Percentiles rank a stretch among this genome's conserved stretches.
These are phyloP conservation scores for Minunthozetes semirufus DNA, from an alignment of 2,888 invertebrate genomes.

Conservation along the genomic window DNA sequence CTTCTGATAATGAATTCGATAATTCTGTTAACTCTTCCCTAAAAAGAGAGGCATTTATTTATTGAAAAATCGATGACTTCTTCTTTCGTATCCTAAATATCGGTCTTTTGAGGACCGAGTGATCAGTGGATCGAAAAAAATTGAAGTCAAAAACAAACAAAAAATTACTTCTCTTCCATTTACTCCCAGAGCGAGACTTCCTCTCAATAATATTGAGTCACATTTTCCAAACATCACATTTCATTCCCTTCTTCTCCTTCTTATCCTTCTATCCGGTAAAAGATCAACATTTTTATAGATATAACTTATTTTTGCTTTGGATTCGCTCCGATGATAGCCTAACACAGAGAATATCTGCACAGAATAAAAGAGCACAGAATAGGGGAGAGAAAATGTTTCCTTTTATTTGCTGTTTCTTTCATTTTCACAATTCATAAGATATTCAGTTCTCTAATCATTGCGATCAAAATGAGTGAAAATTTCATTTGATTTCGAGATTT, in stretches of 20 bases:
- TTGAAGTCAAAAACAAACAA: neutral
- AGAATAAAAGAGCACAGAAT: neutral
- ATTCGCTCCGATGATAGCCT: neutral
- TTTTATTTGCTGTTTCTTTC: neutral
- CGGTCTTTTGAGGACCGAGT: neutral
- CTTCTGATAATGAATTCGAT: neutral
- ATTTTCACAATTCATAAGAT: neutral
- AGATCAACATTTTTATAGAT: neutral
- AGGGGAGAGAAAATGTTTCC: neutral
- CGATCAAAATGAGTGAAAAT: neutral
- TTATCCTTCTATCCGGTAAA: neutral
- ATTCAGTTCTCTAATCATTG: neutral
- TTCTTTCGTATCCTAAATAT: neutral
- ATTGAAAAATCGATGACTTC: slow-evolving; percentile 24
- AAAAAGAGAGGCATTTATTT: slow-evolving; percentile 1
- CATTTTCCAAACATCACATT: neutral
- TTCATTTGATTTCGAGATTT: neutral
- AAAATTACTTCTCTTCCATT: slow-evolving; percentile 12
- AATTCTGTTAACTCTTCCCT: neutral
- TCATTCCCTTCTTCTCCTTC: neutral
- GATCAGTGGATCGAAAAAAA: neutral
- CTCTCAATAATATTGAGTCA: slow-evolving; percentile 47
- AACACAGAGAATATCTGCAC: neutral
- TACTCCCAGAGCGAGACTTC: slow-evolving; percentile 63
- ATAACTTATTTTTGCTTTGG: neutral